phyloP scores from a whole-genome alignment of 2,113 vertebrate genomes.

The Chiloscyllium plagiosum region DNA sequence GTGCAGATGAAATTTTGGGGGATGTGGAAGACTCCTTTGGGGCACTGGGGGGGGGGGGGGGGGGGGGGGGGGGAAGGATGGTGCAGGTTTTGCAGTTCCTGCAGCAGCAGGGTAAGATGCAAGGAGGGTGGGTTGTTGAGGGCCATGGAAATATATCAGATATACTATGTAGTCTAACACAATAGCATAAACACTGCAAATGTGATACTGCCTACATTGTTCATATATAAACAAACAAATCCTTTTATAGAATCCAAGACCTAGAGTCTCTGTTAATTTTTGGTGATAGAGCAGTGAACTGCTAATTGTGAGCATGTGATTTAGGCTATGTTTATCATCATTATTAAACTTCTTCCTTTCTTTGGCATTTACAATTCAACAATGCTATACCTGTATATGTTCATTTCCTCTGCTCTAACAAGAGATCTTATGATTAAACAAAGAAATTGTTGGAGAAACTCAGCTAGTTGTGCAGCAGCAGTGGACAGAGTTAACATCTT shows the following conservation, averaged over 20 bases:
- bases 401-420: neutral
- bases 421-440: neutral
- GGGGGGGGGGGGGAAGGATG: too few relatives aligned
- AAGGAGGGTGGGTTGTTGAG: too few relatives aligned
- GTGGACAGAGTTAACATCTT: too few relatives aligned
- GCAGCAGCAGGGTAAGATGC: too few relatives aligned
- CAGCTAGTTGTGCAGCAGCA: too few relatives aligned
- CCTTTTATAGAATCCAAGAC: neutral
- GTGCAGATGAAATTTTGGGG: too few relatives aligned
- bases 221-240: neutral
- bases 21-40: too few relatives aligned
- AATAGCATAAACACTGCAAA: neutral
- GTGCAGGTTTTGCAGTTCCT: too few relatives aligned
- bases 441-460: too few relatives aligned
- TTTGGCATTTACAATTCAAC: neutral
- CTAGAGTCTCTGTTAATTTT: neutral
- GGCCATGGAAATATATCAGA: too few relatives aligned
- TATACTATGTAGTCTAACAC: neutral
- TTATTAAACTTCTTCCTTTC: neutral
- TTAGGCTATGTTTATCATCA: neutral
- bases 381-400: neutral
- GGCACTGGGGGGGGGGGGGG: too few relatives aligned
- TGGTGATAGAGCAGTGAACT: neutral
- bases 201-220: neutral
- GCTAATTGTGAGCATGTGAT: neutral